phyloP scores from a whole-genome alignment of 2,113 vertebrate genomes.

The Sylvia atricapilla region DNA sequence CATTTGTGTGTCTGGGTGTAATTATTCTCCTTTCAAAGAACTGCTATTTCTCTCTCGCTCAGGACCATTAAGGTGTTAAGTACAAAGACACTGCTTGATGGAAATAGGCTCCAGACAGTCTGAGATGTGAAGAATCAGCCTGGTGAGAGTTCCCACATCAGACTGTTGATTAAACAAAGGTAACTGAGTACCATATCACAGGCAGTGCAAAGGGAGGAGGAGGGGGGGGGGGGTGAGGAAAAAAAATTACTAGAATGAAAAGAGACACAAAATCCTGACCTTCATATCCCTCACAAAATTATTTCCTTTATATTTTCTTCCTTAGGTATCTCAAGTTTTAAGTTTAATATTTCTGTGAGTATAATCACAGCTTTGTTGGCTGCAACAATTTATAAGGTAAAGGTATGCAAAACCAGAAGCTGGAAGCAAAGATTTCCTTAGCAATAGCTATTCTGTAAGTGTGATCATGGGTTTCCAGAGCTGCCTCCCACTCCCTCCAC shows the following conservation, averaged over 20 bases:
- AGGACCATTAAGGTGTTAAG: slow-evolving; percentile 80
- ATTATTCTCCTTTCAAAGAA: slow-evolving; percentile 70
- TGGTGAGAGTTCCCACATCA: slow-evolving; percentile 62
- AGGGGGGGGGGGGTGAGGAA: background rate
- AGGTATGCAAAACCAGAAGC: background rate
- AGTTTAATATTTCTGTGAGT: background rate
- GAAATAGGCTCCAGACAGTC: slow-evolving; percentile 81
- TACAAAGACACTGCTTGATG: slow-evolving; percentile 69
- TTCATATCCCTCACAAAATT: background rate
- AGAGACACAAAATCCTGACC: background rate
- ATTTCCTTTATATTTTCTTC: background rate
- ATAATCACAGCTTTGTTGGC: background rate
- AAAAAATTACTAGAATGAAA: background rate
- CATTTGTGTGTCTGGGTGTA: slow-evolving; percentile 75
- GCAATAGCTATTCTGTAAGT: background rate
- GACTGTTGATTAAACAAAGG: slow-evolving; percentile 73
- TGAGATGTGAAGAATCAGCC: slow-evolving; percentile 67
- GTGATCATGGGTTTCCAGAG: background rate
- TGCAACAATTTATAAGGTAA: background rate
- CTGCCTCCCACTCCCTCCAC: background rate
- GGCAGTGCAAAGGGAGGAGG: background rate
- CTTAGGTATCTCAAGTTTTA: background rate
- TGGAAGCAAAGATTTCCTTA: background rate
- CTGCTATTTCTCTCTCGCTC: slow-evolving; percentile 58
- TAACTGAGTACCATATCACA: slow-evolving; percentile 19